Evolutionary conservation across 2,797 vertebrate species (phyloP).

Genomic region (Liasis olivaceus): DNA sequence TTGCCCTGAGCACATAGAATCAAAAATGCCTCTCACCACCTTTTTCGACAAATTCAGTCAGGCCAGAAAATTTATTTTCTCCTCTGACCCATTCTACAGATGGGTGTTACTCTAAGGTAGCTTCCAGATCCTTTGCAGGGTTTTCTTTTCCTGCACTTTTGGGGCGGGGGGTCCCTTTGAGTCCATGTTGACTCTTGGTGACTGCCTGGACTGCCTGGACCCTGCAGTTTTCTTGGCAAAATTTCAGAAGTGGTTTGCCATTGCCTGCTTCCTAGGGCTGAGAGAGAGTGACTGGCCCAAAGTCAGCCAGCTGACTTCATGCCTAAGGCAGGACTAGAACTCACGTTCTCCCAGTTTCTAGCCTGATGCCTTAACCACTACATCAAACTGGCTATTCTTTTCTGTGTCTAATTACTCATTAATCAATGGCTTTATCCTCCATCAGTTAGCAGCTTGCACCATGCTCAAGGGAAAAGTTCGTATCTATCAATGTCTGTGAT

Average conservation of each 20-base stretch:
- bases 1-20: not conserved
- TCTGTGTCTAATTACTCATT: slow-evolving; percentile 1
- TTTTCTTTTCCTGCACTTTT: too few relatives aligned
- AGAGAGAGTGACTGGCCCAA: not conserved
- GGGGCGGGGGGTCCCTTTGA: too few relatives aligned
- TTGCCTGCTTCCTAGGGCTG: not conserved
- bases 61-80: not conserved
- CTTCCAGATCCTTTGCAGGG: not conserved
- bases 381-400: not conserved
- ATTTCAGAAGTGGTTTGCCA: not conserved
- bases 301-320: not conserved
- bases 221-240: not conserved
- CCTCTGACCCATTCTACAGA: not conserved
- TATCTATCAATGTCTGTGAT: not conserved
- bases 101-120: not conserved
- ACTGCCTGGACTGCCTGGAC: not conserved
- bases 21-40: not conserved
- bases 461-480: not conserved
- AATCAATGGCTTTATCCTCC: not conserved
- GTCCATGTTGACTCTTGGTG: not conserved
- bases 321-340: not conserved
- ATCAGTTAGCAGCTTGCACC: not conserved
- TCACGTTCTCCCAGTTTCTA: not conserved
- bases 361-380: not conserved
- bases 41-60: not conserved